Percentiles rank a stretch among this genome's conserved stretches.
Conservation (phyloP, 92 coral and sea anemone genomes). For the Porites rus region DNA sequence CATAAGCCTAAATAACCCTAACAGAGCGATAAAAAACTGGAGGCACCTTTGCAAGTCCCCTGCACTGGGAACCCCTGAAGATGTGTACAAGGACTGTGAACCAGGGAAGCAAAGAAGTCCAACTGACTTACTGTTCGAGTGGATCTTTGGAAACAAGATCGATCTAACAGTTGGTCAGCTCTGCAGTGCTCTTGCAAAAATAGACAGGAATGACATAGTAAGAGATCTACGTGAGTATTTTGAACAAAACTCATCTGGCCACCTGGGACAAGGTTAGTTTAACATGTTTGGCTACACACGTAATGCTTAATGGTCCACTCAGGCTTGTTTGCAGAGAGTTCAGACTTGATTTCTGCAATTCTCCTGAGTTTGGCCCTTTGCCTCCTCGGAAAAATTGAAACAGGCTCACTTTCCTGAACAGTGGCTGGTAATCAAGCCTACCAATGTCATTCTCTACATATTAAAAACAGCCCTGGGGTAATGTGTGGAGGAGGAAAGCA, state of each 20-base stretch:
- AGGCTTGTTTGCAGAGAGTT: no score
- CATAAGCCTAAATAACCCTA: slow-evolving; percentile 51
- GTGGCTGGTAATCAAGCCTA: no score
- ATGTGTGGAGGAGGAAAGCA: no score
- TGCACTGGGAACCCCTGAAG: slow-evolving; percentile 35
- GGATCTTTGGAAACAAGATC: slow-evolving; percentile 30
- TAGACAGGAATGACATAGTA: slow-evolving; percentile 63
- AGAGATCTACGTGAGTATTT: slow-evolving; percentile 21
- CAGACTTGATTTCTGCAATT: no score
- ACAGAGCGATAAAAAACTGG: slow-evolving; percentile 59
- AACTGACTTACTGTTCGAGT: slow-evolving; percentile 41
- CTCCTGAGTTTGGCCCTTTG: no score
- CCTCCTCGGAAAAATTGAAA: no score
- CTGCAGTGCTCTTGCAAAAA: slow-evolving; percentile 32
- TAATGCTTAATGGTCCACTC: no score
- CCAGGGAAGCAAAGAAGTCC: slow-evolving; percentile 46
- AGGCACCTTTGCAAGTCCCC: slow-evolving; percentile 47
- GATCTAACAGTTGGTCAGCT: slow-evolving; percentile 48
- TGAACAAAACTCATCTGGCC: not conserved
- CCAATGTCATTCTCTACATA: no score
- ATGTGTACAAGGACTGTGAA: slow-evolving; percentile 46
- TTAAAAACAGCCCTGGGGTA: no score
- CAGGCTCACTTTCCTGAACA: no score
- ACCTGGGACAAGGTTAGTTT: not conserved
- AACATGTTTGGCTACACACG: not conserved